Base-by-base conservation (phyloP, 2,113 vertebrate species). In the Oncorhynchus gorbuscha region DNA sequence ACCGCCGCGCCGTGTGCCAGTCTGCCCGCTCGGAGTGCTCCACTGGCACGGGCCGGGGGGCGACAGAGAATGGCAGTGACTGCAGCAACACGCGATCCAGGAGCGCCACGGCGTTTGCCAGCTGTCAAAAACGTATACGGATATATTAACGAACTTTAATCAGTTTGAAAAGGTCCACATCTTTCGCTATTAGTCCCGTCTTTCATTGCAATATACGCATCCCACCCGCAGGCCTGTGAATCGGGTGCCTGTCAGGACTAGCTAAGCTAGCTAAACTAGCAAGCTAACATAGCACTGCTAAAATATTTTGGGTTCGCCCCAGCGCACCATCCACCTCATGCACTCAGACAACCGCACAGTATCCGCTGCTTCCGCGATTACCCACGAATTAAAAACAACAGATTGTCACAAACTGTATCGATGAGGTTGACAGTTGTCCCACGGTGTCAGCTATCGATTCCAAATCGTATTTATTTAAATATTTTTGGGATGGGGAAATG, bases 401-500 rank as follows among this genome's bases (percentile, higher is more conserved):
- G 26, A 48, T 48, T 75, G 9, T 68, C 26, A 30, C 9, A 51
- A 51, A n/a, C 7, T 67, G 26, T 39, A 39, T 20, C 76, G 87
- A 86, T 58, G 83, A 77, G 79, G 86, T 51, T 49, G 35, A 35
- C 65, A 74, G 76, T 71, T n/a, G 81, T 65, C 82, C 82, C 73
- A 85, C 76, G 83, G 74, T 87, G 65, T 30, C 84, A 83, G 77
- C 72, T 79, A 83, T 83, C 83, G 75, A 82, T 76, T 74, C 83
- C 77, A 75, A 75, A 89, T 55, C 76, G 83, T 73, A 82, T 86
- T 85, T 83, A 87, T 89, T 90, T 87, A 85, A 90, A 89, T 91
- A 84, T 59, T 87, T 86, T 88, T 72, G 84, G 90, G 83, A 90
- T 90, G 87, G 89, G 89, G 88, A 85, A 87, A 87, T 87, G 87